Base-by-base conservation (phyloP, 1,140 invertebrate species). In the Solenopsis invicta region DNA sequence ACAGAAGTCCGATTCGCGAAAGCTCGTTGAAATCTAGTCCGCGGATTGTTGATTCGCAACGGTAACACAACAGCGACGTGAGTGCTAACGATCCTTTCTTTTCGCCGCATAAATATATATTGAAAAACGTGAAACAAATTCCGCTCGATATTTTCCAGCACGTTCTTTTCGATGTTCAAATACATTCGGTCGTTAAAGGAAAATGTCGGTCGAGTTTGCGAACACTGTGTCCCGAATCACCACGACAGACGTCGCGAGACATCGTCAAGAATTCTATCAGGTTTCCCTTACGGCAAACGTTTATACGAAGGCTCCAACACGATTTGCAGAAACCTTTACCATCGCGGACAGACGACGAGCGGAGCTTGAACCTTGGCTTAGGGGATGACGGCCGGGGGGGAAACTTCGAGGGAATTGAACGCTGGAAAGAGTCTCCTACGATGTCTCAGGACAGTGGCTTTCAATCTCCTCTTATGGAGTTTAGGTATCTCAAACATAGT, bases 341-440 rank as follows among this genome's bases (percentile, higher is more conserved):
- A 18, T 24, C 80, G 56, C 80, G 71, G 71, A 71, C 54, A 76
- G 82, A 81, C 85, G 34, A 66, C 88, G 62, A 89, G 84, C 34
- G 52, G 87, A 78, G 82, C 45, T 85, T 78, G 59, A 78, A 77
- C 48, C 59, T 78, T 54, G 34, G 82, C 59, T 76, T 82, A 77
- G 59, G 52, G 82, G 74, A 50, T 78, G 82, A 66, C 61, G 48
- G 48, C 59, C n/a, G 59, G 71, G 71, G 72, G 71, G 75, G 34
- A 77, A 82, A 87, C 76, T 89, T 87, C 59, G 69, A 87, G 85
- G 72, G 77, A 56, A 88, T 89, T 89, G 87, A 41, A 89, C 87
- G 82, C 54, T 81, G 61, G 84, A 66, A 82, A 59, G 71, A 89
- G 59, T 78, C 52, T 72, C 66, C 69, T 59, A 87, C 82, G 76